A percentile compares a stretch with the other conserved stretches of the same genome.
Evolutionary conservation across 2,888 invertebrate species (phyloP).

Genomic region (Brenthis daphne): DNA sequence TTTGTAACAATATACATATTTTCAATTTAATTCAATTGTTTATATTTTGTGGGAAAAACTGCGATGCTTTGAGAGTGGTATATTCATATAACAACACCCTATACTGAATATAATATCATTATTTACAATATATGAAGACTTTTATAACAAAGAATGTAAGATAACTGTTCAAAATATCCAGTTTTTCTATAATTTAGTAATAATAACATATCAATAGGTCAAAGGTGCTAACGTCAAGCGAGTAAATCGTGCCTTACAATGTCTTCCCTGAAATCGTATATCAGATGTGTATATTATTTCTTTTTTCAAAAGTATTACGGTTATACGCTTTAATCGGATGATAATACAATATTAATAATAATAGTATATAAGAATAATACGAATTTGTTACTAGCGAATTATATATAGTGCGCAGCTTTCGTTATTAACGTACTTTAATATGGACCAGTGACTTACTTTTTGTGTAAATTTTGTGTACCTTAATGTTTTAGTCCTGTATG

Average conservation of each 20-base stretch:
- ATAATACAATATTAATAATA: conserved; percentile 49
- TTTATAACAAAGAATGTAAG: not conserved
- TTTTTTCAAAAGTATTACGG: conserved; percentile 72
- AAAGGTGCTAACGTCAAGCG: conserved; percentile 44
- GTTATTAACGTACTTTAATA: conserved; percentile 52
- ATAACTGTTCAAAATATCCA: not conserved
- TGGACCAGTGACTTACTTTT: conserved; percentile 49
- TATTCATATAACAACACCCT: no score
- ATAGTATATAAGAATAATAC: conserved; percentile 41
- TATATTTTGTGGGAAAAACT: conserved; percentile 15
- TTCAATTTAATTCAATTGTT: conserved; percentile 26
- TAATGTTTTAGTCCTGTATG: conserved; percentile 17
- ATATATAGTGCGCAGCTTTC: conserved; percentile 45
- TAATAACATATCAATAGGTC: conserved; percentile 32
- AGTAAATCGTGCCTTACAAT: conserved; percentile 59
- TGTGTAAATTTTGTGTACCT: conserved; percentile 28
- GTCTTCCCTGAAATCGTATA: conserved; percentile 60
- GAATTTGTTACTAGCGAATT: conserved; percentile 47
- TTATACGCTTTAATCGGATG: conserved; percentile 75
- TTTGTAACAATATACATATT: conserved; percentile 32
- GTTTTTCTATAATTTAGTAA: conserved; percentile 4
- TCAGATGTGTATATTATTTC: conserved; percentile 20
- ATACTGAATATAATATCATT: no score
- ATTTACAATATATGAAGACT: no score
- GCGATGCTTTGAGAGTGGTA: conserved; percentile 16